These are phyloP conservation scores for Hymenopus coronatus DNA, from an alignment of 2,888 invertebrate species.

Conservation along the genomic window DNA sequence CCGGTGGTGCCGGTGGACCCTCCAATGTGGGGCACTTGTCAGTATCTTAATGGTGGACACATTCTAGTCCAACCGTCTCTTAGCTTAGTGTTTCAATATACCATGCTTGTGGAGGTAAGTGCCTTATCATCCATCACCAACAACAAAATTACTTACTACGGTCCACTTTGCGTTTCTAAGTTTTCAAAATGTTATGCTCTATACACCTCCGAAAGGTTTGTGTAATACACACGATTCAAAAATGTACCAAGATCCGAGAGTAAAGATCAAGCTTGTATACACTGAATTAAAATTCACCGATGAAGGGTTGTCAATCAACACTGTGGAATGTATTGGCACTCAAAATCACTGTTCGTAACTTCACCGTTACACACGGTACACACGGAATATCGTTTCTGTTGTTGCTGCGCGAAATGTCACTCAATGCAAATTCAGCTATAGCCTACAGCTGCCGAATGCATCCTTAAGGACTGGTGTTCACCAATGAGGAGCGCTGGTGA, in stretches of 20 bases:
- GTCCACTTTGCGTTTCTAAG: too few species aligned
- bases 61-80: neutral
- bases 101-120: neutral
- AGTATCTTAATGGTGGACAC: neutral
- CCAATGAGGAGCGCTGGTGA: neutral
- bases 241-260: too few species aligned
- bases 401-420: neutral
- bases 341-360: neutral
- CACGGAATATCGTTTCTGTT: too few species aligned
- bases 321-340: neutral
- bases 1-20: conserved; percentile 11
- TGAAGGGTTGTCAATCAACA: neutral
- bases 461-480: neutral
- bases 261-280: neutral
- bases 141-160: too few species aligned
- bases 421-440: neutral
- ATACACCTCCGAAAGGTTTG: neutral
- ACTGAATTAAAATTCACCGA: neutral
- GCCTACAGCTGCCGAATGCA: neutral
- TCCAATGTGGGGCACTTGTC: neutral
- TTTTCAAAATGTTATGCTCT: neutral
- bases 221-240: too few species aligned
- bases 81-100: neutral
- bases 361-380: neutral
- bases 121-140: neutral